These are phyloP conservation scores for Ctenopoma kingsleyae DNA, from an alignment of 2,797 vertebrate genomes.

Conservation along the genomic window DNA sequence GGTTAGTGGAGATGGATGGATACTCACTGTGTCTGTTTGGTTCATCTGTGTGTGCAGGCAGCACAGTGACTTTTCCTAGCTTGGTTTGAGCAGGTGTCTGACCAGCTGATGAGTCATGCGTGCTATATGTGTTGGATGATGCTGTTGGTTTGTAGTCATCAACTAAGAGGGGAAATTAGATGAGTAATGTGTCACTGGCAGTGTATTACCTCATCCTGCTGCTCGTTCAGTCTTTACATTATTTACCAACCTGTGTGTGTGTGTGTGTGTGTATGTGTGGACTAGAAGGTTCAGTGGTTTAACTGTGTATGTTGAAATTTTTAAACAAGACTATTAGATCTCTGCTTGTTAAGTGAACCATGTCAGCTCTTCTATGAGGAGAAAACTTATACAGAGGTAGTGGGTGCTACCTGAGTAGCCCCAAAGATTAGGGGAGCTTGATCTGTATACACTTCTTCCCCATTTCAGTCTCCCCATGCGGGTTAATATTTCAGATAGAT, in stretches of 20 bases:
- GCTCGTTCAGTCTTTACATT: slow-evolving; percentile 25
- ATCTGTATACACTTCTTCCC: slow-evolving; percentile 2
- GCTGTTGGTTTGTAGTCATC: slow-evolving; percentile 43
- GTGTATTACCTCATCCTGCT: slow-evolving; percentile 51
- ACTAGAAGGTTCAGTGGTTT: background rate
- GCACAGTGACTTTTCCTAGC: background rate
- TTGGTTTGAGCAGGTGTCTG: slow-evolving; percentile 63
- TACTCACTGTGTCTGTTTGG: background rate
- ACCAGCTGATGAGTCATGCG: slow-evolving; percentile 51
- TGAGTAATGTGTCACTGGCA: slow-evolving; percentile 52
- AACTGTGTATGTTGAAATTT: slow-evolving; percentile 24
- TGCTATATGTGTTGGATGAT: slow-evolving; percentile 38
- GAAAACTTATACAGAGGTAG: slow-evolving; percentile 20
- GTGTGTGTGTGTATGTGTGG: slow-evolving; percentile 14
- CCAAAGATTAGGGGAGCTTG: slow-evolving; percentile 24
- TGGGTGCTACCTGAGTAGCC: slow-evolving; percentile 52
- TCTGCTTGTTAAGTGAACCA: slow-evolving; percentile 48
- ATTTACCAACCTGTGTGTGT: slow-evolving; percentile 9
- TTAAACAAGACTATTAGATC: slow-evolving; percentile 46
- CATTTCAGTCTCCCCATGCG: slow-evolving; percentile 5
- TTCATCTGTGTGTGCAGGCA: slow-evolving; percentile 7
- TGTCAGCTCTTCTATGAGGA: slow-evolving; percentile 26
- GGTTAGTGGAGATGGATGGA: slow-evolving; percentile 70
- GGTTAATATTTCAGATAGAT: slow-evolving; percentile 59
- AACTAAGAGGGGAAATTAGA: slow-evolving; percentile 44